Conservation (phyloP, 2,888 invertebrate species). For the Diachrysia chrysitis region DNA sequence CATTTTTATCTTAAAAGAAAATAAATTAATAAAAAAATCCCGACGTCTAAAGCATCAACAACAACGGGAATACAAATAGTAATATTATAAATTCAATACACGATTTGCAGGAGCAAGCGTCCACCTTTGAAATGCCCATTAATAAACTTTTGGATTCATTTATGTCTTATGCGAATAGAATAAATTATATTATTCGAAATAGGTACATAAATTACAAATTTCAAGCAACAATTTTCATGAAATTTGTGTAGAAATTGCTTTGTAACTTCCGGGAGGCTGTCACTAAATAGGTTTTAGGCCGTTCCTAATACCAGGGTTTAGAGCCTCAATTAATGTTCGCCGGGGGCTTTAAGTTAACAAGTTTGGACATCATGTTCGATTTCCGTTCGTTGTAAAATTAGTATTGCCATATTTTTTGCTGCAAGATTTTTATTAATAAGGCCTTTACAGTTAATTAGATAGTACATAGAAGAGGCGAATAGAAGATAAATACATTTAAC, state of each 20-base stretch:
- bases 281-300: background rate
- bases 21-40: background rate
- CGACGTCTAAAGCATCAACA: slow-evolving; percentile 17
- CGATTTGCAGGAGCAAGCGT: slow-evolving; percentile 71
- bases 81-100: slow-evolving; percentile 72
- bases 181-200: slow-evolving; percentile 67
- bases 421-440: too few relatives aligned
- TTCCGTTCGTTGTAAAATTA: background rate
- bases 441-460: too few relatives aligned
- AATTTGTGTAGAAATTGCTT: slow-evolving; percentile 50
- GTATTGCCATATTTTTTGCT: too few relatives aligned
- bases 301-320: slow-evolving; percentile 35
- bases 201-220: slow-evolving; percentile 49
- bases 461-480: too few relatives aligned
- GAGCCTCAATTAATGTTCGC: slow-evolving; percentile 45
- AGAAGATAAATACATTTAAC: too few relatives aligned
- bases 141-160: slow-evolving; percentile 80
- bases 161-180: slow-evolving; percentile 73
- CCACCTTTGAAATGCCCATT: slow-evolving; percentile 77
- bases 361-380: slow-evolving; percentile 30
- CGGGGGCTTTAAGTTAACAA: slow-evolving; percentile 38
- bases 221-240: slow-evolving; percentile 43
- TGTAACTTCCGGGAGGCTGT: slow-evolving; percentile 42
- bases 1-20: background rate
- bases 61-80: slow-evolving; percentile 23